These are phyloP conservation scores for Dynastes hyllus DNA, from an alignment of 2,888 invertebrate genomes.

Conservation along the genomic window DNA sequence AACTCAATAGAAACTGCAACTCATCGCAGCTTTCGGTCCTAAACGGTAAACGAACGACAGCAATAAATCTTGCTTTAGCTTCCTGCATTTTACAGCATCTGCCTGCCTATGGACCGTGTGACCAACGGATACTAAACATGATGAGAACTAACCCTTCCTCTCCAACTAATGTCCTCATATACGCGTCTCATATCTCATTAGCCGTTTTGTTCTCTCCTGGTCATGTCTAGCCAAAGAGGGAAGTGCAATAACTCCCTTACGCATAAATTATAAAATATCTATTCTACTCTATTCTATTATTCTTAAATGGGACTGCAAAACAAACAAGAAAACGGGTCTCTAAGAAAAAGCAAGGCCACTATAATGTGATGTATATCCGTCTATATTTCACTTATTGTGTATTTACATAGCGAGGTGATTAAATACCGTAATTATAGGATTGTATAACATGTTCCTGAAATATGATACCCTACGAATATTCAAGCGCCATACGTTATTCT, in stretches of 20 bases:
- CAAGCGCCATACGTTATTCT: too few relatives aligned
- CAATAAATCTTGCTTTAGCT: slow-evolving; percentile 57
- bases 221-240: slow-evolving; percentile 54
- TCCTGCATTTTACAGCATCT: slow-evolving; percentile 57
- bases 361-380: neutral
- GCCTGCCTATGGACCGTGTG: slow-evolving; percentile 58
- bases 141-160: slow-evolving; percentile 44
- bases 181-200: slow-evolving; percentile 46
- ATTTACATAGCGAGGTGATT: slow-evolving; percentile 27
- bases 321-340: slow-evolving; percentile 33
- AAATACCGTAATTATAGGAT: slow-evolving; percentile 35
- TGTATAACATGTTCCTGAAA: slow-evolving; percentile 26
- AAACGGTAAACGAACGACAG: slow-evolving; percentile 48
- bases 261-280: slow-evolving; percentile 42
- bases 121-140: slow-evolving; percentile 56
- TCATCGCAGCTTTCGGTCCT: slow-evolving; percentile 20
- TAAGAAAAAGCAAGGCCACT: too few relatives aligned
- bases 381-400: slow-evolving; percentile 31
- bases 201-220: slow-evolving; percentile 51
- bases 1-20: slow-evolving; percentile 12
- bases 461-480: neutral
- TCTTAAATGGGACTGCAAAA: slow-evolving; percentile 34
- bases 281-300: slow-evolving; percentile 14
- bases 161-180: slow-evolving; percentile 43
- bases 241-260: slow-evolving; percentile 51